phyloP scores from a whole-genome alignment of 2,113 vertebrate species.

The Tachysurus fulvidraco region DNA sequence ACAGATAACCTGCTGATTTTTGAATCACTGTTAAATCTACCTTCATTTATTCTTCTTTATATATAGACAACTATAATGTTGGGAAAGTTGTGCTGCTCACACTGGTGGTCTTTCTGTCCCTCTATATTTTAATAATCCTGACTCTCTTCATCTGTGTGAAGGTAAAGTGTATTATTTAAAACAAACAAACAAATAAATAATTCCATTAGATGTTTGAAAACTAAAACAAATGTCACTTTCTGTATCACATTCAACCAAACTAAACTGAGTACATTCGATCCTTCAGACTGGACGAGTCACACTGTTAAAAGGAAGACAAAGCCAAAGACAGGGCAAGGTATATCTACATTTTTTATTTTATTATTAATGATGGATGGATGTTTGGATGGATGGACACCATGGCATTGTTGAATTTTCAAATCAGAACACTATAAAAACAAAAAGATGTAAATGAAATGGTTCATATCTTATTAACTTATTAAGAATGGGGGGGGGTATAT shows the following conservation, averaged over 20 bases:
- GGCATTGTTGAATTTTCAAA: neutral
- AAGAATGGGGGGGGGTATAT: neutral
- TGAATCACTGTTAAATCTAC: neutral
- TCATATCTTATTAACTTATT: neutral
- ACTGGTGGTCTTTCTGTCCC: slow-evolving; percentile 37
- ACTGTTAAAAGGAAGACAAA: slow-evolving; percentile 5
- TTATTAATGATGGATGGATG: neutral
- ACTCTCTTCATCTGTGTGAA: slow-evolving; percentile 38
- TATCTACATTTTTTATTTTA: neutral
- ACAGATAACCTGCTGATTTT: neutral
- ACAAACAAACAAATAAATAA: neutral
- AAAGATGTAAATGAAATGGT: neutral
- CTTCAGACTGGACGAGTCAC: slow-evolving; percentile 26
- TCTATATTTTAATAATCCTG: slow-evolving; percentile 44
- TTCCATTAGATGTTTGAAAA: neutral
- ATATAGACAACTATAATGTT: neutral
- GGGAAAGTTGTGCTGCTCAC: neutral
- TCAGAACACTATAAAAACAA: neutral
- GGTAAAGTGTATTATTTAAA: slow-evolving; percentile 10
- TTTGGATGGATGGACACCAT: neutral
- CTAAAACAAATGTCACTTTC: neutral
- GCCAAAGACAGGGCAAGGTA: slow-evolving; percentile 25
- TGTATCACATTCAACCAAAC: neutral
- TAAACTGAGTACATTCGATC: neutral
- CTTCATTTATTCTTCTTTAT: neutral